Conservation (phyloP, 1,140 invertebrate genomes). For the Sarcophaga peregrina region DNA sequence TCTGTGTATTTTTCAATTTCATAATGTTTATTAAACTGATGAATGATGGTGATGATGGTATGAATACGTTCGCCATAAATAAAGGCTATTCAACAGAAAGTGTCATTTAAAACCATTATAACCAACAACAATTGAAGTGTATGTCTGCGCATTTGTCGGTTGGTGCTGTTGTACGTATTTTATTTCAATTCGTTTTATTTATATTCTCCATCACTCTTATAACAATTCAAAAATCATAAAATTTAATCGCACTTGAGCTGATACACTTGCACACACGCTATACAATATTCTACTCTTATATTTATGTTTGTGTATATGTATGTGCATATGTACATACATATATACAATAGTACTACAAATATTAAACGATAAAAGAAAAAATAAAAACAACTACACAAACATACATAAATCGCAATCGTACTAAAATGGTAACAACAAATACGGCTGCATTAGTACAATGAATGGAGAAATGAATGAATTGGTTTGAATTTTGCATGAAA, state of each 20-base stretch:
- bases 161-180: not conserved
- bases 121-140: constrained; percentile 16
- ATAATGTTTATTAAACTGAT: not conserved
- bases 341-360: not conserved
- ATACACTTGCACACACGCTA: not conserved
- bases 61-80: constrained; percentile 3
- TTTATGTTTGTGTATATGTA: not conserved
- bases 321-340: not conserved
- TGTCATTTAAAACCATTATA: constrained; percentile 39
- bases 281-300: not conserved
- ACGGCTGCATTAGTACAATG: not conserved
- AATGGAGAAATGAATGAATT: not conserved
- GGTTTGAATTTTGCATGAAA: too few species aligned
- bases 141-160: constrained; percentile 10
- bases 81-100: constrained; percentile 14
- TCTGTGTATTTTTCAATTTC: too few species aligned
- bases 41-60: not conserved
- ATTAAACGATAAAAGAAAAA: not conserved
- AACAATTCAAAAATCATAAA: constrained; percentile 40
- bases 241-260: constrained; percentile 37
- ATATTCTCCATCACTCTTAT: constrained; percentile 25
- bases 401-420: not conserved
- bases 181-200: constrained; percentile 28
- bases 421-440: not conserved
- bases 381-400: not conserved